A percentile compares a stretch with the other conserved stretches of the same genome.
Evolutionary conservation across 2,888 invertebrate species (phyloP).

Genomic region (Mechanitis messenoides): DNA sequence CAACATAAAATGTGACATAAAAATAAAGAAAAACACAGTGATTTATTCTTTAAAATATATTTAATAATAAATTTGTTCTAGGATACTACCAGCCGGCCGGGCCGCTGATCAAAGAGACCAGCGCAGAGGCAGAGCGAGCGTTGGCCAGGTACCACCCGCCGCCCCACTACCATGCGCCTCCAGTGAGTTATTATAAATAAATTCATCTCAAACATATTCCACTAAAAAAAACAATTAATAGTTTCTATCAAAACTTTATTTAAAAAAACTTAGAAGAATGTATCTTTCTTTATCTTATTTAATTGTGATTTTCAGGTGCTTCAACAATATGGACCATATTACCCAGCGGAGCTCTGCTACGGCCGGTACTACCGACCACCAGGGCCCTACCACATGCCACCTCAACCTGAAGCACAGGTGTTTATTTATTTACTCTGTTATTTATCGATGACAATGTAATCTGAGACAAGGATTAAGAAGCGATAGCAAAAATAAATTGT

Average conservation of each 20-base stretch:
- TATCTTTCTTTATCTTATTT: no score
- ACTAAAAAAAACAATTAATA: no score
- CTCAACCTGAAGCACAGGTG: slow-evolving; percentile 65
- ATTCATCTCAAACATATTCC: no score
- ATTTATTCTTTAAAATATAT: no score
- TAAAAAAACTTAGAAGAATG: no score
- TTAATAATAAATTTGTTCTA: slow-evolving; percentile 54
- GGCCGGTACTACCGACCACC: slow-evolving; percentile 69
- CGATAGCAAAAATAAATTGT: no score
- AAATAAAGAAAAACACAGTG: no score
- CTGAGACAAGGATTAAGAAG: no score
- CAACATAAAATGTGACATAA: no score
- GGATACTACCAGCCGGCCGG: slow-evolving; percentile 96
- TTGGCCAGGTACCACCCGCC: slow-evolving; percentile 65
- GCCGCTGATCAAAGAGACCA: slow-evolving; percentile 85
- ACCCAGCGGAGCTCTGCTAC: slow-evolving; percentile 67
- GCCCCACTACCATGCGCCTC: slow-evolving; percentile 67
- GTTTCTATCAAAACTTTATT: no score
- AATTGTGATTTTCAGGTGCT: slow-evolving; percentile 48
- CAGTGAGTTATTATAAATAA: slow-evolving; percentile 47
- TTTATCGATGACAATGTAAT: no score
- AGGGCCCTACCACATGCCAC: slow-evolving; percentile 73
- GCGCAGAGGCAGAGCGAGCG: slow-evolving; percentile 69
- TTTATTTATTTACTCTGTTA: no score
- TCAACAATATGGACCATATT: slow-evolving; percentile 68